Evolutionary conservation across 2,888 invertebrate genomes (phyloP), one percentile per base, ranked within the genome.

Genomic region (Dioctria rufipes): DNA sequence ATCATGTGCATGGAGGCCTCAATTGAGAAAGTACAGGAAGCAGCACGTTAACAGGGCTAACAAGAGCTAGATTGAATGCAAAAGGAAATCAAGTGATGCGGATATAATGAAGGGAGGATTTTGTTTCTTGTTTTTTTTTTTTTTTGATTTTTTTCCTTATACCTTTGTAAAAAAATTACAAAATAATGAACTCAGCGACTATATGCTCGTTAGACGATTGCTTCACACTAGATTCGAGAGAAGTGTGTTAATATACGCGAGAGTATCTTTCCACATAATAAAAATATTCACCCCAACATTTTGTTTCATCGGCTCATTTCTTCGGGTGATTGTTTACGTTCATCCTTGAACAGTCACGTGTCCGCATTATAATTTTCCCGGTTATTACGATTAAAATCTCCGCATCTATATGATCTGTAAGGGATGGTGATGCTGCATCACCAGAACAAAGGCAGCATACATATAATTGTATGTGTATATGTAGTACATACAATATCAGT

Each of bases 291-390:
- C 25, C 25, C 25, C 25, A 25, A 25, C 25, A 25, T 25, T 25
- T 25, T 25, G 25, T 25, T 25, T 25, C 25, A 25, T 5, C 46
- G 5, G 46, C 46, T 46, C 5, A 8, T 8, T 46, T 46, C 46
- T 46, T 6, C 8, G 25, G 25, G 5, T 46, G 46, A 46, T 46
- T 46, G 46, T 46, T 46, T 46, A 8, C 46, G 8, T 58, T 25
- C 9, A 42, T 46, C 42, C 67, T 67, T 8, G 46, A 67, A 13
- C 5, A 46, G 81, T 67, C 81, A 81, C 81, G 81, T 81, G 81
- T 49, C 81, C 39, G 11, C 46, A 69, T 77, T 77, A 81, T 80
- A 81, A 81, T 80, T 80, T 81, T 80, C 63, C 46, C 42, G 58
- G 58, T 75, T 75, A 43, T 75, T 60, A 49, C 13, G 71, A 71